Conservation (phyloP, 2,113 vertebrate species). For the Callipepla squamata region DNA sequence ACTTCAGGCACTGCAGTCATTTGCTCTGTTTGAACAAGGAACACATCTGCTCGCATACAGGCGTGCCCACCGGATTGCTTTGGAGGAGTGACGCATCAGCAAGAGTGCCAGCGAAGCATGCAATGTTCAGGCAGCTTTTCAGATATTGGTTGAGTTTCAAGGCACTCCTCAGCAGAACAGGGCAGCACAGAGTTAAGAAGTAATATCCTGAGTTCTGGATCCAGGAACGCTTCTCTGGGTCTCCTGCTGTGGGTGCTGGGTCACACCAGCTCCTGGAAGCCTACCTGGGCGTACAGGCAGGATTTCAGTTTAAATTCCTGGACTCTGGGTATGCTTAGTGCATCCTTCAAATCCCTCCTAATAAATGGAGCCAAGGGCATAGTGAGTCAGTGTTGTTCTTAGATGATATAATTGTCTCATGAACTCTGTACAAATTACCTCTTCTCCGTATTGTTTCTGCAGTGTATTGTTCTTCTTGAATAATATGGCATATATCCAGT, state of each 20-base stretch:
- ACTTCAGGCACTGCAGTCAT: background rate
- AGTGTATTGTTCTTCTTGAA: constrained; percentile 61
- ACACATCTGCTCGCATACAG: background rate
- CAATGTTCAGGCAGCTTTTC: background rate
- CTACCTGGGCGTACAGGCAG: background rate
- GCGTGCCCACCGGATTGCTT: background rate
- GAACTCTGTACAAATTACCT: constrained; percentile 73
- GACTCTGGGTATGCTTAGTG: background rate
- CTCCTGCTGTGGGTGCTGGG: background rate
- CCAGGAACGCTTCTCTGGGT: background rate
- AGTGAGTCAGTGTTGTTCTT: constrained; percentile 20
- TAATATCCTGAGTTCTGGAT: background rate
- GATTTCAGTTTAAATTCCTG: background rate
- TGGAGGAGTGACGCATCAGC: background rate
- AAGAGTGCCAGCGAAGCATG: accelerated
- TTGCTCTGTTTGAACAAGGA: background rate
- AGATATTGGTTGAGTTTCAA: background rate
- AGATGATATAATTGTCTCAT: constrained; percentile 50
- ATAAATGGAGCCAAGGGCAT: constrained; percentile 44
- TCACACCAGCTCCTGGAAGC: background rate
- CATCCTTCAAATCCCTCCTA: constrained; percentile 32
- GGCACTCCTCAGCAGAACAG: background rate
- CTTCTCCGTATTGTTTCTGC: constrained; percentile 65
- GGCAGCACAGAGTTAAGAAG: background rate
- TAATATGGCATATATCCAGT: constrained; percentile 57